These are phyloP conservation scores for Pelodiscus sinensis DNA, from an alignment of 2,113 vertebrate species.

Conservation along the genomic window DNA sequence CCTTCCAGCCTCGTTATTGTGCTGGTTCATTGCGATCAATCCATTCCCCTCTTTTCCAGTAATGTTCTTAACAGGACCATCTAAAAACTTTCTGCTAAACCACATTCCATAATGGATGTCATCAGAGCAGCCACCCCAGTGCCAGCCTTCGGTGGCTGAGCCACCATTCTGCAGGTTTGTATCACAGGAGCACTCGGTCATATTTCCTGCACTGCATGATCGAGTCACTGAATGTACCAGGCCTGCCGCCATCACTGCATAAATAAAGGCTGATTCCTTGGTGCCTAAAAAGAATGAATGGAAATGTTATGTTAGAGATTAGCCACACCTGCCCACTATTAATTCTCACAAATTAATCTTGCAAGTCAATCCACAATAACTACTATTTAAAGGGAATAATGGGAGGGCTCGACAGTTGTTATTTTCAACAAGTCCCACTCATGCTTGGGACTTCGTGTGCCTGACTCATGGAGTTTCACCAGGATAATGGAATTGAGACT, in stretches of 20 bases:
- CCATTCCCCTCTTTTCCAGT: slow-evolving; percentile 72
- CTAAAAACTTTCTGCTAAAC: slow-evolving; percentile 95
- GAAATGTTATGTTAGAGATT: background rate
- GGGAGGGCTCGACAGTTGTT: background rate
- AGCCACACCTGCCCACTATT: accelerated
- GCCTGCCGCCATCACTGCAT: slow-evolving; percentile 90
- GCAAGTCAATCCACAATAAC: accelerated
- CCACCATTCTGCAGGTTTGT: slow-evolving; percentile 78
- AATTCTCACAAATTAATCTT: accelerated
- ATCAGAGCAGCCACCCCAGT: slow-evolving; percentile 97
- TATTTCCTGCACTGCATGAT: slow-evolving; percentile 91
- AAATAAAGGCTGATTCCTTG: slow-evolving; percentile 93
- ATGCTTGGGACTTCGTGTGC: background rate
- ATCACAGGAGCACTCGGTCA: slow-evolving; percentile 94
- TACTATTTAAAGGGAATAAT: background rate
- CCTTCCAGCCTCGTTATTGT: slow-evolving; percentile 94
- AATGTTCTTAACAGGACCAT: slow-evolving; percentile 73
- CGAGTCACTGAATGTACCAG: slow-evolving; percentile 92
- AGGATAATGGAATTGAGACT: background rate
- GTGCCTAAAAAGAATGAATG: slow-evolving; percentile 81
- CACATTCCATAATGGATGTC: slow-evolving; percentile 90
- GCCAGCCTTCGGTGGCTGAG: slow-evolving; percentile 87
- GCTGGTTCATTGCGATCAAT: slow-evolving; percentile 85
- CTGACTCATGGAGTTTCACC: background rate
- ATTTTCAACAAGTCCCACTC: background rate